Base-by-base conservation (phyloP, 1,140 invertebrate genomes). In the Macrotrachela quadricornifera region DNA sequence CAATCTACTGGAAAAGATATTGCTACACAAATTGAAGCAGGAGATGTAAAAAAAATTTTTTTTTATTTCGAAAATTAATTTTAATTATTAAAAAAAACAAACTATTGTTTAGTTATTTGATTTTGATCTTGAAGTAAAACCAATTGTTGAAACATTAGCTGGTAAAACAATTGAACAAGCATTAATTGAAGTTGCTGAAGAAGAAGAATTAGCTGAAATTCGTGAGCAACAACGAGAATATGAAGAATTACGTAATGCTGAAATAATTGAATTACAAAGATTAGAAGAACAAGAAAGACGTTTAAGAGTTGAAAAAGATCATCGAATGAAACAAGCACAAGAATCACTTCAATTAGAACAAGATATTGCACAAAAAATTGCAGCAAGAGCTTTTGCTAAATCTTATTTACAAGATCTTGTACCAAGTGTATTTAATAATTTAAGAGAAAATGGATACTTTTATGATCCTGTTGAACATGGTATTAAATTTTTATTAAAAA, bases 81-180 rank as follows among this genome's bases (percentile, higher is more conserved):
- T 85, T 70, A 84, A 90, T 67, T 68, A 77, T 58, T 85, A 88
- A 67, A 82, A 85, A 11, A 78, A 80, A 61, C 83, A 84, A 9
- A 80, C 88, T 42, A 72, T 88, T 49, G 84, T n/a, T n/a, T n/a
- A 73, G 69, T 58, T 74, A 14, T 73, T 73, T 59, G 79, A 88
- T 69, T 91, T 85, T 70, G 84, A 90, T 67, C 68, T 77, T 58
- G 85, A 88, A 67, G 83, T 86, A 11, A 78, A 80, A 61, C 83
- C 85, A 9, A 80, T 88, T 42, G 72, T 88, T 49, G 84, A 88
- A 66, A 77, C 82, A 14, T 69, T 91, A 30, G 80, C 88, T 16
- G 83, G 83, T 18, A 83, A 83, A 64, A 85, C 82, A 37, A 74
- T 86, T 41, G 81, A 87, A 62, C 82, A 86, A 69, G 78, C 83